phyloP scores from a whole-genome alignment of 2,888 invertebrate species.

The Cataglyphis rosenhaueri region DNA sequence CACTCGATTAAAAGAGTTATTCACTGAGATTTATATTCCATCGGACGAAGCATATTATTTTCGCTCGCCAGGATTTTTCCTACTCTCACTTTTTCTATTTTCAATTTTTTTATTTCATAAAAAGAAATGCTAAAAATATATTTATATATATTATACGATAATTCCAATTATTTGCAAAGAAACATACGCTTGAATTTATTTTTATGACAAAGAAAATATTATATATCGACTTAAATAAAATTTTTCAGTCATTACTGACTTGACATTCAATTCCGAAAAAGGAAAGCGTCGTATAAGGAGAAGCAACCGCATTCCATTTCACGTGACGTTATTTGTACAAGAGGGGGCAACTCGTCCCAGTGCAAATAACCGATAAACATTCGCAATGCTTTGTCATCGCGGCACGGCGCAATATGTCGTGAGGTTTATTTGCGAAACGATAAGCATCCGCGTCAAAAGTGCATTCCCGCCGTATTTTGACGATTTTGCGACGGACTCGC shows the following conservation, averaged over 20 bases:
- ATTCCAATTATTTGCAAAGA: neutral
- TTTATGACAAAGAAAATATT: neutral
- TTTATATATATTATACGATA: neutral
- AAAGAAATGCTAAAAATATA: neutral
- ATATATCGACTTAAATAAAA: neutral
- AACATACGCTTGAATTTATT: neutral
- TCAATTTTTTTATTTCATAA: neutral
- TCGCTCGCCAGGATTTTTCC: neutral
- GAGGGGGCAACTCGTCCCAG: constrained; percentile 60
- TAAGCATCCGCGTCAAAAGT: constrained; percentile 63
- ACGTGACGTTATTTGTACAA: constrained; percentile 64
- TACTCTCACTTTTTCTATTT: neutral
- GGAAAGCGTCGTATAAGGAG: constrained; percentile 61
- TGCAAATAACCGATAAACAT: constrained; percentile 76
- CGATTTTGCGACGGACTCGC: constrained; percentile 9
- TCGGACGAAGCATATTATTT: neutral
- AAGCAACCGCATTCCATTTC: constrained; percentile 68
- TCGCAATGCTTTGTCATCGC: constrained; percentile 73
- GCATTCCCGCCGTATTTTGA: constrained; percentile 44
- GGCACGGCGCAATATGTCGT: constrained; percentile 53
- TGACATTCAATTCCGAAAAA: constrained; percentile 52
- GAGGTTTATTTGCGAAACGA: constrained; percentile 72
- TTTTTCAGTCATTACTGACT: constrained; percentile 30
- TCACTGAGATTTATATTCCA: neutral
- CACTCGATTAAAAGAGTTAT: neutral